Evolutionary conservation across 2,797 vertebrate species (phyloP), one percentile per base, ranked within the genome.

Genomic region (Melopsittacus undulatus): DNA sequence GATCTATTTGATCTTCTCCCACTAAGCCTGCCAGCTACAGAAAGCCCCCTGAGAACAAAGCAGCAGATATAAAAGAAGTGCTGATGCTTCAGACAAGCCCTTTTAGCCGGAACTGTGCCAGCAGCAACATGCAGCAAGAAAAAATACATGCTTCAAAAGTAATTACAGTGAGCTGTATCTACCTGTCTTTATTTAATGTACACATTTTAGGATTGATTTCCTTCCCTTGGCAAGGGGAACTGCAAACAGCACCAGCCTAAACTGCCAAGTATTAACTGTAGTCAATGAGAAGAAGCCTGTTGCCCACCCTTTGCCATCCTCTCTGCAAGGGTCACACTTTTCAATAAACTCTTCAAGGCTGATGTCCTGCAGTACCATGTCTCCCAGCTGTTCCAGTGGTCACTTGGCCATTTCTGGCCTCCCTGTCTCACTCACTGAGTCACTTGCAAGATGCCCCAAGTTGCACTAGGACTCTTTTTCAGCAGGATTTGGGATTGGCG

Each of bases 61-160:
- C 36, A 82, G 86, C 74, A 90, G 90, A 95, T 90, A 40, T 90
- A 95, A 96, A 93, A 86, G 64, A 89, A 95, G 63, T 57, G 32
- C 67, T 92, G 56, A 62, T 77, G 89, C 74, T 94, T 77, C 61
- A 95, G 86, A 81, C 81, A 92, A 85, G 42, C 26, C 52, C 26
- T 85, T 96, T 84, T 43, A 95, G 72, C 62, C 30, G 67, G 43
- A 92, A 18, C 34, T 56, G 43, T 89, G 84, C 17, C 38, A 86
- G 62, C 15, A 87, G 34, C 52, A 84, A n/a, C 4, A 1, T 69
- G 38, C 32, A 75, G n/a, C 22, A 46, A 42, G 4, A 82, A 92
- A 90, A 91, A 83, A 36, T 12, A 32, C 18, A 52, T 18, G 9
- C 32, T 84, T 92, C 12, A 6, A 87, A 79, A 40, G n/a, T 84